Evolutionary conservation across 1,140 invertebrate genomes (phyloP), one percentile per base, ranked within the genome.

Genomic region (Ooceraea biroi): DNA sequence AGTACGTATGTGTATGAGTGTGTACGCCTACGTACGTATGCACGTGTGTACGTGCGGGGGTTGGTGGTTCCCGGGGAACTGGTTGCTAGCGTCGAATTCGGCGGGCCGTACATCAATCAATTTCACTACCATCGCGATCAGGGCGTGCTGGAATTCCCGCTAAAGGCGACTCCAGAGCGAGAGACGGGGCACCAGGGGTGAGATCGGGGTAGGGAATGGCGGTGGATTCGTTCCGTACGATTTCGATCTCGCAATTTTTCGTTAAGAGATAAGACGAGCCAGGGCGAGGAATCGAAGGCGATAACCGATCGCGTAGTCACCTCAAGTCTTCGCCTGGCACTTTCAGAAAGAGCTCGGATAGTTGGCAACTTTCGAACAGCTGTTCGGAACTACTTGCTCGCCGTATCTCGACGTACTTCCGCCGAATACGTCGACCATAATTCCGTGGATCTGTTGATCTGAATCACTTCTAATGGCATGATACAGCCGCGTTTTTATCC

Each of bases 91-190:
- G 88, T 66, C 72, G 84, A 74, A 91, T 88, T 88, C 82, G 88
- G 77, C 80, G 58, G 73, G 82, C 82, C 85, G 88, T 90, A 82
- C 85, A 90, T 91, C 90, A 86, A 91, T 91, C 88, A 88, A 90
- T 91, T 90, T 90, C 86, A 89, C 58, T 76, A 57, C 61, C 68
- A 74, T 73, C 84, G 65, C 78, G 80, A 87, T 88, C 87, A 30
- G 27, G 72, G 48, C 82, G 68, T 63, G 74, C 48, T 22, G 88
- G 85, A 85, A 84, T 85, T 84, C 71, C 80, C 55, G 25, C 57
- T 74, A 71, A 77, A 68, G 50, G 69, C 78, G 60, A 68, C 73
- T 82, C 19, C 68, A n/a, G n/a, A n/a, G 22, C 60, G 52, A 1
- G 30, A 58, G n/a, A 22, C 30, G 60, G 27, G 25, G n/a, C n/a